Evolutionary conservation across 2,888 invertebrate genomes (phyloP).

Genomic region (Leptopilina drosophilae): DNA sequence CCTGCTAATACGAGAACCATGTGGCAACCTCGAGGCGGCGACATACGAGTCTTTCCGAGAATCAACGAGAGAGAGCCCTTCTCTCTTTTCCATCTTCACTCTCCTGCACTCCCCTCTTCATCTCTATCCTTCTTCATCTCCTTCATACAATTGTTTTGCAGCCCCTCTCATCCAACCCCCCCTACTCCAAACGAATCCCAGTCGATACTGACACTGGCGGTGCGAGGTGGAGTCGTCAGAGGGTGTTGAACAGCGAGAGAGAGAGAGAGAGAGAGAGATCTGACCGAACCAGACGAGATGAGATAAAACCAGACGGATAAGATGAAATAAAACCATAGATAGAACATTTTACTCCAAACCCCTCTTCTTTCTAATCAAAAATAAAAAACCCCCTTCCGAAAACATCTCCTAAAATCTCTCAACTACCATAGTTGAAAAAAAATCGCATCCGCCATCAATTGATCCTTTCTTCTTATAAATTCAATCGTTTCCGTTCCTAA

Average conservation of each 20-base stretch:
- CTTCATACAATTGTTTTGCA: constrained; percentile 72
- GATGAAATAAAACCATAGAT: constrained; percentile 45
- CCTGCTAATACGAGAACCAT: constrained; percentile 59
- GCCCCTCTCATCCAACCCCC: constrained; percentile 55
- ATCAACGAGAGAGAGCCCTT: constrained; percentile 59
- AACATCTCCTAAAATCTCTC: too few species aligned
- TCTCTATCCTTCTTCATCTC: constrained; percentile 61
- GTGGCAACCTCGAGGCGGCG: constrained; percentile 64
- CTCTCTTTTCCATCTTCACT: constrained; percentile 53
- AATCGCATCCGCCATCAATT: neutral
- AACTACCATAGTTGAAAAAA: neutral
- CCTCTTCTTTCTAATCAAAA: too few species aligned
- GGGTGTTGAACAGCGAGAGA: constrained; percentile 68
- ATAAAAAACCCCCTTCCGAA: too few species aligned
- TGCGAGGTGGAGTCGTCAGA: constrained; percentile 74
- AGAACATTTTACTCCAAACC: neutral
- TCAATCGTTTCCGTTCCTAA: constrained; percentile 10
- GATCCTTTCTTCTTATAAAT: constrained; percentile 4
- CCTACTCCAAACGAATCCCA: constrained; percentile 66
- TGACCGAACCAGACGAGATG: constrained; percentile 21
- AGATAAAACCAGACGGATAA: constrained; percentile 33
- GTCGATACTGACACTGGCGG: constrained; percentile 73
- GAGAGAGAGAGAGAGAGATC: constrained; percentile 45
- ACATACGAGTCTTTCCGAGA: constrained; percentile 59
- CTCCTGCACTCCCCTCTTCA: constrained; percentile 54